Conservation (phyloP, 2,888 invertebrate genomes). For the Eupithecia tripunctaria region DNA sequence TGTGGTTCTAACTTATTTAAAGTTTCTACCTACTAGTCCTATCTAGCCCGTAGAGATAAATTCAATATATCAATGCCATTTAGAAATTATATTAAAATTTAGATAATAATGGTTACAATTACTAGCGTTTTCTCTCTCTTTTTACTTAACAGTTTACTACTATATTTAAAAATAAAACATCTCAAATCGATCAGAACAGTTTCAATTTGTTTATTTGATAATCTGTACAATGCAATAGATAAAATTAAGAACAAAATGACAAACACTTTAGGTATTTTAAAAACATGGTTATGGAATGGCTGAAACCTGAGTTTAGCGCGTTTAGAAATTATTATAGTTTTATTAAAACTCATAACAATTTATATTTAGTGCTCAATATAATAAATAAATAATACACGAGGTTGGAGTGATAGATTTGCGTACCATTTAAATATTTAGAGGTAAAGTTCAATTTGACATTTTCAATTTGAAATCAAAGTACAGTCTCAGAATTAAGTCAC, state of each 20-base stretch:
- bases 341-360: neutral
- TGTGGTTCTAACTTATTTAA: too few species aligned
- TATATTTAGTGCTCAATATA: neutral
- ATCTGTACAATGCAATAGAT: conserved; percentile 64
- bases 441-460: conserved; percentile 37
- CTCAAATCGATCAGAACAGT: conserved; percentile 68
- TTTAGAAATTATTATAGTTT: neutral
- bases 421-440: conserved; percentile 10
- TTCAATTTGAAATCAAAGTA: conserved; percentile 8
- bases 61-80: neutral
- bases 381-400: neutral
- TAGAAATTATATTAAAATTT: too few species aligned
- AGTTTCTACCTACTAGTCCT: too few species aligned
- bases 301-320: neutral
- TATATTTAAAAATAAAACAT: conserved; percentile 52
- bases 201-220: conserved; percentile 70
- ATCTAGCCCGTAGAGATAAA: neutral
- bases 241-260: conserved; percentile 35
- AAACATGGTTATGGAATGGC: conserved; percentile 17
- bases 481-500: conserved; percentile 50
- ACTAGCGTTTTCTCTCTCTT: neutral
- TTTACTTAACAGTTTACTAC: too few species aligned
- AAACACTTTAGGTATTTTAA: neutral
- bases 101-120: neutral
- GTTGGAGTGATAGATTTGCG: neutral